A percentile compares a stretch with the other conserved stretches of the same genome.
phyloP scores from a whole-genome alignment of 2,797 vertebrate genomes.

The Neosilurus mollespiculum region DNA sequence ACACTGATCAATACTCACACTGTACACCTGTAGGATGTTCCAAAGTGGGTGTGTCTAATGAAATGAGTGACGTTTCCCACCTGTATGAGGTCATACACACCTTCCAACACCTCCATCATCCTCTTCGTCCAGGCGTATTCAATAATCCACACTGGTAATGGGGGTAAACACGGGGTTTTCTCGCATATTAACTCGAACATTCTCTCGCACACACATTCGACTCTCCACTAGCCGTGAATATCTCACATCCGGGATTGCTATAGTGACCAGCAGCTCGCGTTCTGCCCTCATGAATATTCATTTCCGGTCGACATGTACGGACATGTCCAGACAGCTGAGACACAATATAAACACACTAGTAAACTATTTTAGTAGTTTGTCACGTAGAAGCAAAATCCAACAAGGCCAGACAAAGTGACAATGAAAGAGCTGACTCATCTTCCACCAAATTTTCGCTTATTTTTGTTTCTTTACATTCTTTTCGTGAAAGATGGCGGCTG shows the following conservation, averaged over 20 bases:
- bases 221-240: not conserved
- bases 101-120: slow-evolving; percentile 63
- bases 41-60: not conserved
- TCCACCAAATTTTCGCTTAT: not conserved
- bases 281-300: not conserved
- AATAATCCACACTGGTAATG: slow-evolving; percentile 68
- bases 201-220: not conserved
- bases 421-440: not conserved
- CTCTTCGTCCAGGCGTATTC: slow-evolving; percentile 68
- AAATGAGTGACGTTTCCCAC: not conserved
- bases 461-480: not conserved
- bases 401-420: not conserved
- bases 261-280: not conserved
- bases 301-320: slow-evolving; percentile 60
- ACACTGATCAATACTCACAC: not conserved
- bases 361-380: not conserved
- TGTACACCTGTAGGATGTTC: not conserved
- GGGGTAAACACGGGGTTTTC: too few relatives aligned
- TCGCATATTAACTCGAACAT: slow-evolving; percentile 2
- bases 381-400: not conserved
- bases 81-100: slow-evolving; percentile 45
- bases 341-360: not conserved
- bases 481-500: not conserved
- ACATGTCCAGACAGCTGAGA: slow-evolving; percentile 48
- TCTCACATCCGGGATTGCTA: not conserved